Percentiles rank a stretch among this genome's conserved stretches.
Conservation (phyloP, 2,113 vertebrate genomes). For the Thymallus thymallus region DNA sequence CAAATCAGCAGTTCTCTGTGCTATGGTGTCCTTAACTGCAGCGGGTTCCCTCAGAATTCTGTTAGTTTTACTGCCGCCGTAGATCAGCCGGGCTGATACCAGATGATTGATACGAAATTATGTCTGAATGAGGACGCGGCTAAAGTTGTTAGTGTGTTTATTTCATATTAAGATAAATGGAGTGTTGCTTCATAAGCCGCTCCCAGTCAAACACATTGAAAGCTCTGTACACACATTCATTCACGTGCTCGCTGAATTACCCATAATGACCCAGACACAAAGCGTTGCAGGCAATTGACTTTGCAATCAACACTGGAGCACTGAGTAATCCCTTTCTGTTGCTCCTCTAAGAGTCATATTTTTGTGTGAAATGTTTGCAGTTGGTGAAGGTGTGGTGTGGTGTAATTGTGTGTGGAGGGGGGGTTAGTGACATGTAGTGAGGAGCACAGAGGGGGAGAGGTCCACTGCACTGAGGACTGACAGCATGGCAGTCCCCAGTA, state of each 20-base stretch:
- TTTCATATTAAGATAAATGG: conserved; percentile 45
- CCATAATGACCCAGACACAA: conserved; percentile 41
- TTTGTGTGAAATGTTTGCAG: background rate
- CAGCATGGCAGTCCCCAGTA: conserved; percentile 19
- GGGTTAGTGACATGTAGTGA: background rate
- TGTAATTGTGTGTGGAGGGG: background rate
- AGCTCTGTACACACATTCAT: conserved; percentile 45
- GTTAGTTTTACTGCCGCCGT: conserved; percentile 11
- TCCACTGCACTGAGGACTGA: conserved; percentile 22
- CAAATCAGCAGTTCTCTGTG: background rate
- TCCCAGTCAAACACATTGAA: conserved; percentile 37
- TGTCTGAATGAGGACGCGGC: conserved; percentile 21
- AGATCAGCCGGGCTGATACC: conserved; percentile 22
- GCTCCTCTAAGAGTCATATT: background rate
- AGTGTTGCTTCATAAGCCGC: conserved; percentile 22
- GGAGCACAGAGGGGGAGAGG: conserved; percentile 6
- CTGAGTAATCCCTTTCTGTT: background rate
- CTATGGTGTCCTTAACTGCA: background rate
- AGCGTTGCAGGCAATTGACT: conserved; percentile 39
- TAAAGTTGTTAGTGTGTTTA: conserved; percentile 34
- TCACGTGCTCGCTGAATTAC: conserved; percentile 33
- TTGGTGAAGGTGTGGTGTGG: background rate
- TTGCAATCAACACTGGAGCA: conserved; percentile 26
- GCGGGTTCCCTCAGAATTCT: background rate
- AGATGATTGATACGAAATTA: conserved; percentile 31